Evolutionary conservation across 92 coral and sea anemone species (phyloP), one percentile per base, ranked within the genome.

Genomic region (Ricordea florida): DNA sequence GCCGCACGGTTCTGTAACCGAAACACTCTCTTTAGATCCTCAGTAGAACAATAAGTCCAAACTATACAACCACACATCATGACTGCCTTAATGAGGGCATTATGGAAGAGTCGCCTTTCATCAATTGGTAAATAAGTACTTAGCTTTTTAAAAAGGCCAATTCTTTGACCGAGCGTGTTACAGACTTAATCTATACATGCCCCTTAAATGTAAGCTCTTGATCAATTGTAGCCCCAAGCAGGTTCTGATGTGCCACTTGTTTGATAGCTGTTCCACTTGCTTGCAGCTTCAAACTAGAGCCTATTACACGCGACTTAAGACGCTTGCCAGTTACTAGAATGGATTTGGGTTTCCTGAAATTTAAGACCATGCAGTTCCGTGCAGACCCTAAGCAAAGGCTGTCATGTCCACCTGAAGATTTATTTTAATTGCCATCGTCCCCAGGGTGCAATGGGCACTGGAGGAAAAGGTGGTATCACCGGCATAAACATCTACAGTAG

Each of bases 381-480:
- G n/a, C n/a, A n/a, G n/a, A n/a, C n/a, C n/a, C n/a, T n/a, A n/a
- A n/a, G n/a, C n/a, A n/a, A n/a, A n/a, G n/a, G n/a, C n/a, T n/a
- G n/a, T n/a, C n/a, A 48, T 33, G 24, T 31, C 36, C 47, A 14
- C n/a, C 13, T 10, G 32, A 15, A 31, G 23, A 4, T n/a, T 14
- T 40, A 26, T 42, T n/a, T n/a, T n/a, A n/a, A n/a, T n/a, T n/a
- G n/a, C n/a, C n/a, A n/a, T n/a, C n/a, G n/a, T n/a, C n/a, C 23
- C 16, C 6, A 48, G 20, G 22, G 44, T 3, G 26, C 53, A 22
- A 5, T 38, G 43, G 11, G 67, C 43, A 38, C 47, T 21, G 36
- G 52, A 34, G 22, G 57, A 23, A 21, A 66, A 45, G 27, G 74
- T 67, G 9, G 42, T 67, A 30, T 67, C 74, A 47, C 47, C 74